Conservation (phyloP, 1,140 invertebrate genomes). For the Penaeus chinensis region DNA sequence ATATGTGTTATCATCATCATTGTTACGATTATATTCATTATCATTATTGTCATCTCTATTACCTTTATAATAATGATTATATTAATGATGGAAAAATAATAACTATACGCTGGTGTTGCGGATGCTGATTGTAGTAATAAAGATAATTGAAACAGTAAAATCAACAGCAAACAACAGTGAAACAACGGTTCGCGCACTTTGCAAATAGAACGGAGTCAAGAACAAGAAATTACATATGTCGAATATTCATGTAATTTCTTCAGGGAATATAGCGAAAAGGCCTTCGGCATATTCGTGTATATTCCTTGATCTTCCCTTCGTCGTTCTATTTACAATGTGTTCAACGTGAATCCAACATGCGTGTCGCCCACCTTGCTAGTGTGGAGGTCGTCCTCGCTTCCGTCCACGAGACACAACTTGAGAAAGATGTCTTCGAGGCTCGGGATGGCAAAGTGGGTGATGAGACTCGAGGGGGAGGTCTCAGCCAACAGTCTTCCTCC, state of each 20-base stretch:
- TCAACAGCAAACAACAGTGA: neutral
- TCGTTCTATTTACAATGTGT: too few relatives aligned
- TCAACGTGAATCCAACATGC: neutral
- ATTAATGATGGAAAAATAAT: too few relatives aligned
- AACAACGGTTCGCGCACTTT: neutral
- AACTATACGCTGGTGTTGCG: neutral
- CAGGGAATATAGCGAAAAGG: too few relatives aligned
- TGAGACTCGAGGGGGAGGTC: constrained; percentile 86
- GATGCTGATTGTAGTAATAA: neutral
- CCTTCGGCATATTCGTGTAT: too few relatives aligned
- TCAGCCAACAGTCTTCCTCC: constrained; percentile 91
- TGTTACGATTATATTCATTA: too few relatives aligned
- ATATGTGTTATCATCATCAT: neutral
- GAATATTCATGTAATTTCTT: too few relatives aligned
- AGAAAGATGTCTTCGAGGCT: constrained; percentile 94
- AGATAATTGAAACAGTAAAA: neutral
- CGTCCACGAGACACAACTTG: constrained; percentile 81
- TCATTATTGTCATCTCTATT: neutral
- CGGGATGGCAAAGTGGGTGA: constrained; percentile 84
- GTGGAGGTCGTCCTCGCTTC: constrained; percentile 35
- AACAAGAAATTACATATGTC: too few relatives aligned
- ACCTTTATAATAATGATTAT: neutral
- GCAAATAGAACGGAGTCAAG: too few relatives aligned
- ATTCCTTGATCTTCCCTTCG: too few relatives aligned
- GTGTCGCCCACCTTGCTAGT: constrained; percentile 22